These are phyloP conservation scores for Calephelis nemesis DNA, from an alignment of 1,140 invertebrate genomes.

Conservation along the genomic window DNA sequence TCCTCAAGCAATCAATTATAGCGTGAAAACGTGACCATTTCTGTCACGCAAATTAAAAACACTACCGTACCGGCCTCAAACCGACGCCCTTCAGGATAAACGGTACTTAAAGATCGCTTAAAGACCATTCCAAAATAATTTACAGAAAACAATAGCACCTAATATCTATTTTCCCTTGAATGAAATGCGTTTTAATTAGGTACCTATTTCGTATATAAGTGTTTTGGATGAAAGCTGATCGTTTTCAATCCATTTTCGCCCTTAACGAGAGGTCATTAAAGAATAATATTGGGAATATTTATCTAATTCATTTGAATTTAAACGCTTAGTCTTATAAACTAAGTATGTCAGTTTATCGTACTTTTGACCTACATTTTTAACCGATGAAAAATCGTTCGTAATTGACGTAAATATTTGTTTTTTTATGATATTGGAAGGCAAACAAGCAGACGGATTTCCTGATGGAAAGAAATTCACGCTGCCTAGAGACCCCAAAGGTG, in stretches of 20 bases:
- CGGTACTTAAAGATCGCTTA: background rate
- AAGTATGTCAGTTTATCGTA: no score
- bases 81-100: background rate
- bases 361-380: no score
- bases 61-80: background rate
- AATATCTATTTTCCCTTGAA: constrained; percentile 11
- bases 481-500: no score
- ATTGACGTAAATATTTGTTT: no score
- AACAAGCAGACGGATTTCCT: no score
- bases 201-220: constrained; percentile 14
- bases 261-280: constrained; percentile 7
- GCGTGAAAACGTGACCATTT: no score
- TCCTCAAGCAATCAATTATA: no score
- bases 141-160: constrained; percentile 4
- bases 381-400: no score
- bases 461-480: no score
- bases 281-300: constrained; percentile 4
- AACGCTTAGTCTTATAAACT: constrained; percentile 4
- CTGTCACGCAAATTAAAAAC: background rate
- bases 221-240: constrained; percentile 7
- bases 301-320: constrained; percentile 15
- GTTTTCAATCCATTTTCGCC: constrained; percentile 4
- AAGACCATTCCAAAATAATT: constrained; percentile 9
- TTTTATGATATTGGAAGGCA: no score
- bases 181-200: constrained; percentile 4